Evolutionary conservation across 2,113 vertebrate genomes (phyloP).

Genomic region (Agelaius tricolor): DNA sequence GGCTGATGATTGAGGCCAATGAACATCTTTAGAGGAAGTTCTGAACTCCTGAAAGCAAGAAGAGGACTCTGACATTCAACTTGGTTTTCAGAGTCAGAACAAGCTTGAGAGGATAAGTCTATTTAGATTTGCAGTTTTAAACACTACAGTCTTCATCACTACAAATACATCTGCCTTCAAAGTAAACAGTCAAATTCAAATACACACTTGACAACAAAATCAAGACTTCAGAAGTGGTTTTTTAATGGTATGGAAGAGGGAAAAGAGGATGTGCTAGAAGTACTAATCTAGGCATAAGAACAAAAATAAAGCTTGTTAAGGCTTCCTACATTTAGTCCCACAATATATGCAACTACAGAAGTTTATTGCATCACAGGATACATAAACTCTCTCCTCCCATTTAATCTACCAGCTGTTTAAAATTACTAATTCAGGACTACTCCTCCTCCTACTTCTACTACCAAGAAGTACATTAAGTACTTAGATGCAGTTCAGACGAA

Average conservation of each 20-base stretch:
- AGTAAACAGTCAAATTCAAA: neutral
- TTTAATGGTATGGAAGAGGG: neutral
- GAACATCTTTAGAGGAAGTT: neutral
- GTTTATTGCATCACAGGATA: neutral
- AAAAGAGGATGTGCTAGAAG: neutral
- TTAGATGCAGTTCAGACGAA: neutral
- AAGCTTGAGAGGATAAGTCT: neutral
- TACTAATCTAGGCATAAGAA: neutral
- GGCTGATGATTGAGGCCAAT: fast-evolving
- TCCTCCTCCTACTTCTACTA: neutral
- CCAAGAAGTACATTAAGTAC: neutral
- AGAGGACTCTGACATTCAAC: neutral
- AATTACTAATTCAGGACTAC: neutral
- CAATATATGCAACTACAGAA: neutral
- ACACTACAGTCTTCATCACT: neutral
- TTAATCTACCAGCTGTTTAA: neutral
- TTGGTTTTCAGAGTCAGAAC: neutral
- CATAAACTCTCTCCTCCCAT: neutral
- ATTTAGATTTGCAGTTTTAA: neutral
- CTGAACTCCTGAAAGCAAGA: neutral
- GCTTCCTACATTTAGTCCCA: neutral
- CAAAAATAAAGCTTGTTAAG: neutral
- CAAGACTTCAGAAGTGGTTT: neutral
- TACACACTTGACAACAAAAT: neutral
- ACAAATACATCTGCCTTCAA: neutral